Conservation (phyloP, 1,140 invertebrate genomes). For the Homarus americanus region DNA sequence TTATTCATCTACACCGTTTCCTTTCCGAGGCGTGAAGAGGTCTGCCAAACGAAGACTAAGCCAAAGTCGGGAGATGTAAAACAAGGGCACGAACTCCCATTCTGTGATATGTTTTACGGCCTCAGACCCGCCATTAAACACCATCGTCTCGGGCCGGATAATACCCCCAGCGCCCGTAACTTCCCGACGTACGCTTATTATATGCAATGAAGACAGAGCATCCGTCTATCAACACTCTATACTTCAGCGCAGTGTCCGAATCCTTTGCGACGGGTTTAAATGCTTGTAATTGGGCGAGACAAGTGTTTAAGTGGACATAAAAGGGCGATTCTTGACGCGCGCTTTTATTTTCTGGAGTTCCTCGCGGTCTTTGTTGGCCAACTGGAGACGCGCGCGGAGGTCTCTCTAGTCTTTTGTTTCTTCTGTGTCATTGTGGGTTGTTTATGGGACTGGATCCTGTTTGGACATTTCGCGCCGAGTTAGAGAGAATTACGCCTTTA, state of each 20-base stretch:
- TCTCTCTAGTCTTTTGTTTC: slow-evolving; percentile 6
- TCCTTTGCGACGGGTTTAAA: slow-evolving; percentile 63
- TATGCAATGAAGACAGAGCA: slow-evolving; percentile 73
- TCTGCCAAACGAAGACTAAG: slow-evolving; percentile 42
- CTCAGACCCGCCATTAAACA: slow-evolving; percentile 67
- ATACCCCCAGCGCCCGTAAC: slow-evolving; percentile 61
- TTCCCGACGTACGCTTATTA: slow-evolving; percentile 63
- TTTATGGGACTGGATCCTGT: neutral
- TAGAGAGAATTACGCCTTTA: too few species aligned
- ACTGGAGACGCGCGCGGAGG: neutral
- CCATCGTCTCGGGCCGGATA: slow-evolving; percentile 62
- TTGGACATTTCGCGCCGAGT: too few species aligned
- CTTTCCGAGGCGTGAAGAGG: neutral
- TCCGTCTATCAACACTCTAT: slow-evolving; percentile 72
- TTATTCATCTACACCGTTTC: neutral
- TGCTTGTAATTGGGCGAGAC: slow-evolving; percentile 64
- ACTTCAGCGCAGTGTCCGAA: slow-evolving; percentile 64
- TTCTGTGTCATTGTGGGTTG: neutral
- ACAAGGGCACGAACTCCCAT: slow-evolving; percentile 69
- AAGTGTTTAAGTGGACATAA: slow-evolving; percentile 66
- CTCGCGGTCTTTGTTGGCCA: slow-evolving; percentile 27
- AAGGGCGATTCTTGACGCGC: slow-evolving; percentile 39
- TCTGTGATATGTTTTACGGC: slow-evolving; percentile 70
- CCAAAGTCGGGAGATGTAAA: slow-evolving; percentile 37
- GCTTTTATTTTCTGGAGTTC: slow-evolving; percentile 24